Conservation (phyloP, 2,113 vertebrate genomes). For the Plectropomus leopardus region DNA sequence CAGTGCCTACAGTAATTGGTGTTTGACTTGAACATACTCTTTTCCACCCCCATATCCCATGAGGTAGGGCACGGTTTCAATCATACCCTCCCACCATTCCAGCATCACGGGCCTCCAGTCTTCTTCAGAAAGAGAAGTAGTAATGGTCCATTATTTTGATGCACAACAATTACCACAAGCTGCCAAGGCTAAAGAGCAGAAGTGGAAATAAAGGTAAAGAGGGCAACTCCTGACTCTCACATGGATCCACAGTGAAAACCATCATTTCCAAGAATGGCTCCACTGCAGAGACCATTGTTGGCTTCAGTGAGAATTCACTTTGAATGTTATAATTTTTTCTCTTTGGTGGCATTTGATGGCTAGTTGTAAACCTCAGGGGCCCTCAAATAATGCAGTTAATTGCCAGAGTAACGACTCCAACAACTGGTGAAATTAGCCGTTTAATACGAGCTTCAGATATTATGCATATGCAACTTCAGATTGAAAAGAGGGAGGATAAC, state of each 20-base stretch:
- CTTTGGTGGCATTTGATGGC: conserved; percentile 37
- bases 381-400: conserved; percentile 59
- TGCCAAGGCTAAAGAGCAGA: conserved; percentile 47
- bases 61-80: conserved; percentile 46
- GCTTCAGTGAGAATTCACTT: conserved; percentile 40
- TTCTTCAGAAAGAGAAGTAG: conserved; percentile 46
- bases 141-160: conserved; percentile 70
- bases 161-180: conserved; percentile 33
- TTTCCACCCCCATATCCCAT: conserved; percentile 62
- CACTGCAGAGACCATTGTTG: conserved; percentile 35
- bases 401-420: conserved; percentile 56
- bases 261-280: conserved; percentile 15
- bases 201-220: conserved; percentile 38
- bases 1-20: conserved; percentile 72
- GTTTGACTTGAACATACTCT: conserved; percentile 72
- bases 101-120: conserved; percentile 36
- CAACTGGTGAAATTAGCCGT: conserved; percentile 60
- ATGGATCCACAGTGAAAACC: conserved; percentile 25
- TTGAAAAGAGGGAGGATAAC: conserved; percentile 44
- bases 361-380: conserved; percentile 53
- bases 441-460: conserved; percentile 63
- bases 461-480: conserved; percentile 56
- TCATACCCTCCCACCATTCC: conserved; percentile 57
- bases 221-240: conserved; percentile 26
- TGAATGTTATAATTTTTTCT: conserved; percentile 10